Evolutionary conservation across 2,797 vertebrate species (phyloP).

Genomic region (Streptopelia turtur): DNA sequence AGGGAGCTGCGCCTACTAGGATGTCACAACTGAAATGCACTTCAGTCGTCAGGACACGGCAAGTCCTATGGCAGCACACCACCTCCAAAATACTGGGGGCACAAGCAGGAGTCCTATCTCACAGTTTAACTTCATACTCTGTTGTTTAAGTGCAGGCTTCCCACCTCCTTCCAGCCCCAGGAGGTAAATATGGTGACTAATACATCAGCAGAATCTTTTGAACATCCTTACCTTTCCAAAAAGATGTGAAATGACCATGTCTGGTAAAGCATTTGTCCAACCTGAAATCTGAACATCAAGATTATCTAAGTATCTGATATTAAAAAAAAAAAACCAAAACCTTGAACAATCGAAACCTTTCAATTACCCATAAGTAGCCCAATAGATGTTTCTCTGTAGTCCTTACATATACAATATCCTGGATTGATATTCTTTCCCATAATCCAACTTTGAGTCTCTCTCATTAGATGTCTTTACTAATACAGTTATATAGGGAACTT

Average conservation of each 20-base stretch:
- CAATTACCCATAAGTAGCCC: not conserved
- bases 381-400: not conserved
- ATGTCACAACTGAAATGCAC: not conserved
- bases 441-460: not conserved
- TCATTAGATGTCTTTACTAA: not conserved
- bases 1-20: not conserved
- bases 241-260: slow-evolving; percentile 93
- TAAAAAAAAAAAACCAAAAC: not conserved
- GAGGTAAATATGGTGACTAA: not conserved
- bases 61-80: not conserved
- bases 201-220: not conserved
- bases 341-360: not conserved
- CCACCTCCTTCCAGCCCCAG: not conserved
- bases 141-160: not conserved
- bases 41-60: not conserved
- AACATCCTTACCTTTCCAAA: slow-evolving; percentile 89
- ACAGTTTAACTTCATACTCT: not conserved
- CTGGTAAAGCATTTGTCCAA: slow-evolving; percentile 91
- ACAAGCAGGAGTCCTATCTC: not conserved
- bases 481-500: not conserved
- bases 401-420: not conserved
- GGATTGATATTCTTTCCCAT: not conserved
- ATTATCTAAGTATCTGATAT: not conserved
- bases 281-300: slow-evolving; percentile 84
- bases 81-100: not conserved